A percentile compares a stretch with the other conserved stretches of the same genome.
Evolutionary conservation across 2,888 invertebrate species (phyloP).

Genomic region (Pimpla rufipes): DNA sequence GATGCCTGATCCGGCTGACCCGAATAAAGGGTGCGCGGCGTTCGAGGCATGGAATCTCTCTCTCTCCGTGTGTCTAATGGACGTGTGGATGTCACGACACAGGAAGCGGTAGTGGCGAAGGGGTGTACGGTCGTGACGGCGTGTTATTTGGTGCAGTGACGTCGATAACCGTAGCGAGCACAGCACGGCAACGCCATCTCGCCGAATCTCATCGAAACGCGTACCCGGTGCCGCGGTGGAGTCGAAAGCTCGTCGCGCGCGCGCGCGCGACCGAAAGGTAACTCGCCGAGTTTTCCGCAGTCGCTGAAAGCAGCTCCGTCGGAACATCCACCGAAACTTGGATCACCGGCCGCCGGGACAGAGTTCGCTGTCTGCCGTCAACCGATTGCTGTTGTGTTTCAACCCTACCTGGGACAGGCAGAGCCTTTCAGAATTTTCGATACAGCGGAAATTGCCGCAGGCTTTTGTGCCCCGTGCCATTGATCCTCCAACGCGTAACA

Average conservation of each 20-base stretch:
- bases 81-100: conserved; percentile 49
- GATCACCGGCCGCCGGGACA: conserved; percentile 42
- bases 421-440: not conserved
- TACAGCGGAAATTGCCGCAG: not conserved
- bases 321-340: conserved; percentile 33
- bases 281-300: conserved; percentile 46
- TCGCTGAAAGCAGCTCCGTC: conserved; percentile 51
- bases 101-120: conserved; percentile 59
- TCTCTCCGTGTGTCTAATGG: conserved; percentile 41
- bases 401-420: not conserved
- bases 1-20: conserved; percentile 56
- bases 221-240: not conserved
- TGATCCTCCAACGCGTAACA: too few species aligned
- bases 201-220: conserved; percentile 36
- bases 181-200: conserved; percentile 70
- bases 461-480: not conserved
- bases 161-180: conserved; percentile 77
- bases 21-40: conserved; percentile 52
- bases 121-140: conserved; percentile 62
- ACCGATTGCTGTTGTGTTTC: not conserved
- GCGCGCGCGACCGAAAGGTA: conserved; percentile 39
- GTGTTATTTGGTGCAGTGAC: conserved; percentile 75
- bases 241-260: conserved; percentile 34
- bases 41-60: conserved; percentile 23
- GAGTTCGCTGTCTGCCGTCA: conserved; percentile 49